Conservation (phyloP, 2,888 invertebrate genomes). For the Ennomos fuscantarius region DNA sequence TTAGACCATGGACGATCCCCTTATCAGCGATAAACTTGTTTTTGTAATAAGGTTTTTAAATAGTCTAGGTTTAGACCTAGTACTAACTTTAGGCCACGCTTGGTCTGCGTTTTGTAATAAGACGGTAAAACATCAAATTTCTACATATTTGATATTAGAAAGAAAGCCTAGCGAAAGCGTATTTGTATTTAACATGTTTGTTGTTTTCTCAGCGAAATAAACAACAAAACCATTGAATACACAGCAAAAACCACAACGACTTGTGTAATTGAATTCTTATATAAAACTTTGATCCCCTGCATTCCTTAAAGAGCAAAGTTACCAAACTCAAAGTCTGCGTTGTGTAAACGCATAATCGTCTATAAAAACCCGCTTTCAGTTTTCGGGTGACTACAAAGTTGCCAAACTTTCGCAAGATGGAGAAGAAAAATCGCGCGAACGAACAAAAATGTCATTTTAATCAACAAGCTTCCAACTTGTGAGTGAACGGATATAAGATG, state of each 20-base stretch:
- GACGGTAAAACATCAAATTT: no score
- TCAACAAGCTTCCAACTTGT: slow-evolving; percentile 56
- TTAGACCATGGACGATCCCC: no score
- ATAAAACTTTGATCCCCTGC: slow-evolving; percentile 42
- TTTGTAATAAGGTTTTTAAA: no score
- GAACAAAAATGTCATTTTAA: slow-evolving; percentile 65
- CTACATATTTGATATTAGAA: no score
- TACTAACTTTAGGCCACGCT: no score
- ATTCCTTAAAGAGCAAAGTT: slow-evolving; percentile 44
- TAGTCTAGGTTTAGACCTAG: no score
- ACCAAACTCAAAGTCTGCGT: slow-evolving; percentile 45
- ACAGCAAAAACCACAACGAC: slow-evolving; percentile 35
- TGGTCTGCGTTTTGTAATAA: no score
- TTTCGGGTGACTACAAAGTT: slow-evolving; percentile 36
- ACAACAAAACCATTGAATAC: slow-evolving; percentile 12
- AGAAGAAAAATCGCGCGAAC: slow-evolving; percentile 44
- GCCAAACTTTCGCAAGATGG: slow-evolving; percentile 34
- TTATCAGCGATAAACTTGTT: no score
- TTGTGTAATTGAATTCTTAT: slow-evolving; percentile 40
- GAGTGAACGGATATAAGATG: slow-evolving; percentile 8
- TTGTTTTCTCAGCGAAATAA: slow-evolving; percentile 6
- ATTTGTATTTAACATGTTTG: slow-evolving; percentile 8
- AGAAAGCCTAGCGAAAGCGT: slow-evolving; percentile 1
- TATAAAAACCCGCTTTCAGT: slow-evolving; percentile 46
- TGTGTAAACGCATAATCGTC: slow-evolving; percentile 56